Evolutionary conservation across 2,113 vertebrate species (phyloP).

Genomic region (Dasyprocta punctata): DNA sequence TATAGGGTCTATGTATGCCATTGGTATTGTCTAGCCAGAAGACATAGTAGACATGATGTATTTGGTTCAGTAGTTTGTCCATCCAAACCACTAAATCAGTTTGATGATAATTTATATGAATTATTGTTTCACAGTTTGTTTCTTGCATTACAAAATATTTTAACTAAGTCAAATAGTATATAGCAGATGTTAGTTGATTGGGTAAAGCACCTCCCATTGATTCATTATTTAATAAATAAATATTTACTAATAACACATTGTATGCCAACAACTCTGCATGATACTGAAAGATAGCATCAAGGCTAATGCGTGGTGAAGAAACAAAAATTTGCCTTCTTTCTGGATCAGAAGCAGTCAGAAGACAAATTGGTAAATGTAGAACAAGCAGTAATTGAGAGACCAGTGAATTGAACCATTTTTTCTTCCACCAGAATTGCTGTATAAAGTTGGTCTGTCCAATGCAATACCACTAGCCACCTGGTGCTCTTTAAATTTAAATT

Average conservation of each 20-base stretch:
- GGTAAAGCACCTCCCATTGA: neutral
- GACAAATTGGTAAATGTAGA: neutral
- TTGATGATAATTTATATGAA: neutral
- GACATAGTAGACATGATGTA: neutral
- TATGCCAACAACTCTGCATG: neutral
- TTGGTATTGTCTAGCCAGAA: conserved; percentile 26
- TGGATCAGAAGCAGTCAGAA: conserved; percentile 5
- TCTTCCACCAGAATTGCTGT: neutral
- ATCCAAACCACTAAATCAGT: conserved; percentile 10
- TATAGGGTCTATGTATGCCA: neutral
- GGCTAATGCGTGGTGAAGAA: neutral
- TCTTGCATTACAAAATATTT: conserved; percentile 41
- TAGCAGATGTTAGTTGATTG: neutral
- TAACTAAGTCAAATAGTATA: neutral
- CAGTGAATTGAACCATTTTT: neutral
- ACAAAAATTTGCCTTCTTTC: conserved; percentile 25
- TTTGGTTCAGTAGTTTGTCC: conserved; percentile 1
- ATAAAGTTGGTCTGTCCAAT: neutral
- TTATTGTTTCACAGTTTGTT: conserved; percentile 1
- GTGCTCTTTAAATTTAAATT: conserved; percentile 32
- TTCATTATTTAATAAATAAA: conserved; percentile 10
- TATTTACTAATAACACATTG: neutral
- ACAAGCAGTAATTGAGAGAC: neutral
- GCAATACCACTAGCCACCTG: neutral
- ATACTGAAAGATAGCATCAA: neutral